Evolutionary conservation across 2,888 invertebrate genomes (phyloP), one percentile per base, ranked within the genome.

Genomic region (Hofmannophila pseudospretella): DNA sequence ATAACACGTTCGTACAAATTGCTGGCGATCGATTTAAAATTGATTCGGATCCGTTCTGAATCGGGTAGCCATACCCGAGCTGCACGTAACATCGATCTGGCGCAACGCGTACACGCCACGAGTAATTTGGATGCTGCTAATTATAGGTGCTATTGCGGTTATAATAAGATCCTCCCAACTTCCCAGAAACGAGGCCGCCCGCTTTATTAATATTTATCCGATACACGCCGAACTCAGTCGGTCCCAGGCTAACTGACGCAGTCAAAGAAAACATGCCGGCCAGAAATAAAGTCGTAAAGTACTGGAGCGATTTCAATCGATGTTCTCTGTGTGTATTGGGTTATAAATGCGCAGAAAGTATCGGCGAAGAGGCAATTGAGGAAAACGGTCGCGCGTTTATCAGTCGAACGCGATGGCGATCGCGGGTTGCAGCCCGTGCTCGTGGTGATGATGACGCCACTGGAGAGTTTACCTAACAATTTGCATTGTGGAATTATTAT

Each of bases 141-240:
- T 85, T 86, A 86, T 86, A 85, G 85, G 80, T 76, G 80, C 77
- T 84, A 81, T 86, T 84, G 85, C 86, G 85, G 85, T 86, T 86
- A 86, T 82, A 84, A 85, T 86, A 86, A 86, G 86, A 86, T 84
- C 76, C 75, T 79, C 81, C 75, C 75, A 75, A 80, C 82, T 86
- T 85, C 85, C 79, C 77, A 81, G 86, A 85, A 86, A 77, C 78
- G 85, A 81, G 86, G 86, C 82, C 84, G 76, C 62, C 67, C 64
- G 82, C 72, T 85, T 85, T 86, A 86, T 86, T 86, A 86, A 85
- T 85, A 86, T 85, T 85, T 84, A 84, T 85, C 80, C 86, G 77
- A 85, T 85, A 85, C 79, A 73, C 75, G 64, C 63, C 66, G 74
- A 73, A 71, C 62, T 3, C 63, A 59, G 60, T 59, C 71, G 63